Percentiles rank a stretch among this genome's conserved stretches.
phyloP scores from a whole-genome alignment of 2,888 invertebrate species.

The Adineta ricciae region DNA sequence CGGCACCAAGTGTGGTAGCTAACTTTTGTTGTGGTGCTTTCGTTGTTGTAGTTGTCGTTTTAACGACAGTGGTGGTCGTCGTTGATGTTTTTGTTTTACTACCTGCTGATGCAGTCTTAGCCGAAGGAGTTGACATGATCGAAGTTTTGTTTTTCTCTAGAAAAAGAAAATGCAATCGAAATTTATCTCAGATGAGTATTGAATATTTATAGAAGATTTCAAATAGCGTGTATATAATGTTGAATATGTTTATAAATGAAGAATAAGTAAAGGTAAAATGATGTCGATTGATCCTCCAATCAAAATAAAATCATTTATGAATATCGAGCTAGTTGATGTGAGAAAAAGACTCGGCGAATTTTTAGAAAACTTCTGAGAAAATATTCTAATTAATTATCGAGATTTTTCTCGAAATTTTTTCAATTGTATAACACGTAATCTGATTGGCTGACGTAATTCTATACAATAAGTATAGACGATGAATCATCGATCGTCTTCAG shows the following conservation, averaged over 20 bases:
- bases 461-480: neutral
- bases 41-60: neutral
- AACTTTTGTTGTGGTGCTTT: neutral
- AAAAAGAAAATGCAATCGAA: neutral
- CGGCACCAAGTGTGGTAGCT: neutral
- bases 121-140: neutral
- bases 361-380: neutral
- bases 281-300: neutral
- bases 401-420: neutral
- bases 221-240: neutral
- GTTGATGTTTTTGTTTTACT: neutral
- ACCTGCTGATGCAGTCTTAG: neutral
- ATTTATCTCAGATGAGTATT: neutral
- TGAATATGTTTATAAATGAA: neutral
- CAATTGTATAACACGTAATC: neutral
- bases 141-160: neutral
- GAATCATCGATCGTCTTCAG: neutral
- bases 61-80: neutral
- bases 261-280: neutral
- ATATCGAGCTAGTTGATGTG: neutral
- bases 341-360: neutral
- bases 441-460: neutral
- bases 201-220: neutral
- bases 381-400: neutral
- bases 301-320: neutral